phyloP scores from a whole-genome alignment of 2,888 invertebrate genomes.

The Eupithecia centaureata region DNA sequence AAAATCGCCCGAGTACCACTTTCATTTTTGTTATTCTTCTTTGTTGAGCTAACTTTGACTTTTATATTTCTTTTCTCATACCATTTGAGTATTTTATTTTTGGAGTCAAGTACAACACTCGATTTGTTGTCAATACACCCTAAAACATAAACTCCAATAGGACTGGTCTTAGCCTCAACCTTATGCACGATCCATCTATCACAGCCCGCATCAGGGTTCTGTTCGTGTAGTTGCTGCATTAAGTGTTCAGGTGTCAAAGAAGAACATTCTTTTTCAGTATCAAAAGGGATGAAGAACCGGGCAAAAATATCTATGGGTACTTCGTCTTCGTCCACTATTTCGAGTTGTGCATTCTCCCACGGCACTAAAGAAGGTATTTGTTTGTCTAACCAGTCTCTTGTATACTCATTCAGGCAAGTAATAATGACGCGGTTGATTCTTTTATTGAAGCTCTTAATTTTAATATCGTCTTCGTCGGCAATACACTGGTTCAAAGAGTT shows the following conservation, averaged over 20 bases:
- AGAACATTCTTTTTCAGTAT: not conserved
- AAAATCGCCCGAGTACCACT: not conserved
- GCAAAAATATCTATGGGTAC: not conserved
- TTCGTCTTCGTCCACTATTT: constrained; percentile 6
- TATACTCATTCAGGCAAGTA: constrained; percentile 13
- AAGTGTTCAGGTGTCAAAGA: not conserved
- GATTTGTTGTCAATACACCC: constrained; percentile 6
- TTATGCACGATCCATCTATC: constrained; percentile 13
- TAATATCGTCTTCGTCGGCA: constrained; percentile 11
- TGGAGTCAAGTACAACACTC: not conserved
- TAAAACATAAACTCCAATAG: not conserved
- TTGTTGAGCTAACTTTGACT: not conserved
- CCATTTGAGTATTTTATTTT: constrained; percentile 16
- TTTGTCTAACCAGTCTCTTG: constrained; percentile 31
- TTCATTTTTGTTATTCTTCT: not conserved
- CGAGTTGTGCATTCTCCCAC: constrained; percentile 23
- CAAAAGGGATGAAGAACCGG: constrained; percentile 7
- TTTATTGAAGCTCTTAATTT: not conserved
- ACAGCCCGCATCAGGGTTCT: constrained; percentile 18
- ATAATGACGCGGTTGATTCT: not conserved
- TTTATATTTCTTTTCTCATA: constrained; percentile 4
- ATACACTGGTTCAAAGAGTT: constrained; percentile 14
- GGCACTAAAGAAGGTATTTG: constrained; percentile 24
- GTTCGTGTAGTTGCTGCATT: constrained; percentile 12
- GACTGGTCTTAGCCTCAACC: not conserved